phyloP scores from a whole-genome alignment of 2,888 invertebrate genomes.

The Cancer borealis region DNA sequence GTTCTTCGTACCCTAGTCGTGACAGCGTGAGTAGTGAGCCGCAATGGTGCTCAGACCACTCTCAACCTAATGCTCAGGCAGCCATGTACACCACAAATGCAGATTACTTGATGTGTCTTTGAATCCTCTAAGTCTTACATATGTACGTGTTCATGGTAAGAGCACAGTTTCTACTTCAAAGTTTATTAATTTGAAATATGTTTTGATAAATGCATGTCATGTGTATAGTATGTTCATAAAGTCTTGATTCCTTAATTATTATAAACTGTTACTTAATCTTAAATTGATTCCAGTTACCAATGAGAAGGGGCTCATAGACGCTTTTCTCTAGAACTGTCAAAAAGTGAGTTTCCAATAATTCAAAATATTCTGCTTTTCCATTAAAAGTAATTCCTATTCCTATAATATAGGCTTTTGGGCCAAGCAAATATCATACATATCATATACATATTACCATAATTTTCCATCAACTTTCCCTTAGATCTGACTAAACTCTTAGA shows the following conservation, averaged over 20 bases:
- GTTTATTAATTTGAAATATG: neutral
- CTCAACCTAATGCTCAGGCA: constrained; percentile 75
- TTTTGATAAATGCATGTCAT: neutral
- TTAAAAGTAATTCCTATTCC: neutral
- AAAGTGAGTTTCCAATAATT: neutral
- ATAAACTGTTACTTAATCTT: neutral
- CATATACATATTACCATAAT: constrained; percentile 1
- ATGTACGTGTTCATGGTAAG: constrained; percentile 12
- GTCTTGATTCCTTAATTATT: neutral
- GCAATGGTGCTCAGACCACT: constrained; percentile 71
- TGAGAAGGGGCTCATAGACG: neutral
- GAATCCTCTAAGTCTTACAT: neutral
- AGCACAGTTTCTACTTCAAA: neutral
- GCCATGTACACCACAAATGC: constrained; percentile 67
- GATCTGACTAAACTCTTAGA: constrained; percentile 61
- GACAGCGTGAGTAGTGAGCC: constrained; percentile 72
- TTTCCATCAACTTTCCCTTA: neutral
- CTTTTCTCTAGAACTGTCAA: neutral
- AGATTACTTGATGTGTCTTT: neutral
- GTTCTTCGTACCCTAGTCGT: constrained; percentile 74
- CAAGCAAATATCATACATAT: constrained; percentile 23
- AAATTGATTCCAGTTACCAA: neutral
- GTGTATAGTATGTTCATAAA: too few species aligned
- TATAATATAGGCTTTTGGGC: neutral
- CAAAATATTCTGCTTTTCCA: neutral